Evolutionary conservation across 2,888 invertebrate genomes (phyloP), one percentile per base, ranked within the genome.

Genomic region (Cephus runcator): DNA sequence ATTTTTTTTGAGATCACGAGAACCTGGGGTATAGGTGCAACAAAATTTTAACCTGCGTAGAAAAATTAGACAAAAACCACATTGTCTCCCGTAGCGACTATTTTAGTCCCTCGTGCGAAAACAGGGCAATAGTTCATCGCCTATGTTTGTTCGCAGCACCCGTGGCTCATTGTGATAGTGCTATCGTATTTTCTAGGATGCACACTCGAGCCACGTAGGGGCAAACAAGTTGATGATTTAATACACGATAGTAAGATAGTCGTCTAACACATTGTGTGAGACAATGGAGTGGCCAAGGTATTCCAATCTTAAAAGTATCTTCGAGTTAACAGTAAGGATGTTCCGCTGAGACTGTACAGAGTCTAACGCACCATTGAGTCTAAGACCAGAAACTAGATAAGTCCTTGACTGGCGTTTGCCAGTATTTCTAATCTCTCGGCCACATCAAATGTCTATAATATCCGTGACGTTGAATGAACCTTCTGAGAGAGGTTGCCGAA

Each of bases 201-300:
- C 71, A 71, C 11, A 12, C 34, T 33, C 34, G 31, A 12, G 71
- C 71, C 71, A 34, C 6, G 31, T 31, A 71, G 34, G 71, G 71
- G 71, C 71, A 71, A 71, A 71, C 34, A 71, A 31, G 31, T 31
- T 31, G 71, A 71, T 71, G 71, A 71, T 71, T 71, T 71, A 71
- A 30, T 71, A 34, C 33, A 2, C 71, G 71, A 71, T 71, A 31
- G 71, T 1, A 1, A 56, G 56, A 56, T 56, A 56, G 23, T 56
- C 23, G 56, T 23, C 56, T 56, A 56, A 56, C 56, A 56, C 56
- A 56, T 23, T 56, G 56, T 56, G 6, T 3, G 56, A 23, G 56
- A 56, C 56, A 56, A 56, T 56, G 56, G 23, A 23, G 56, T 56
- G 56, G 56, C 56, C 23, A 23, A 56, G 56, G 23, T 56, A 23